A percentile compares a stretch with the other conserved stretches of the same genome.
Evolutionary conservation across 2,797 vertebrate genomes (phyloP).

Genomic region (Synanceia verrucosa): DNA sequence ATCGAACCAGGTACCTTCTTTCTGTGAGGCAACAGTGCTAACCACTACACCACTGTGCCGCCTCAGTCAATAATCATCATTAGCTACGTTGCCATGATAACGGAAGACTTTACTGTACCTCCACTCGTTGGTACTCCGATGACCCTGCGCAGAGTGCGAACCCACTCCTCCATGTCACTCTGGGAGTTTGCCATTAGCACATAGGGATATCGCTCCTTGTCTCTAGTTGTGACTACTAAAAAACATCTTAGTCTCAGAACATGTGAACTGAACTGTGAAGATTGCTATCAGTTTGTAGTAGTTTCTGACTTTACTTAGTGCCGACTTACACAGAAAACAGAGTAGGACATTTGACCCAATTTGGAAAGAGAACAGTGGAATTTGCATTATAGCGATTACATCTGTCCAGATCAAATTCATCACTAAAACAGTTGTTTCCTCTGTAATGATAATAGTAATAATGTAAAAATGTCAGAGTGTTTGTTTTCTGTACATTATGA

Average conservation of each 20-base stretch:
- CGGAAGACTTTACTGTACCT: slow-evolving; percentile 79
- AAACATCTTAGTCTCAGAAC: neutral
- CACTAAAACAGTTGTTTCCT: no score
- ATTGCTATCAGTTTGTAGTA: neutral
- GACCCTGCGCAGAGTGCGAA: slow-evolving; percentile 87
- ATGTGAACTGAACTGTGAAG: neutral
- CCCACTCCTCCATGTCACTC: slow-evolving; percentile 96
- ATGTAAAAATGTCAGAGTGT: no score
- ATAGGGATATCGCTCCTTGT: slow-evolving; percentile 85
- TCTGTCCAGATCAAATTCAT: no score
- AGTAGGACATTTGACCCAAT: neutral
- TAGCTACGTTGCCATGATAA: neutral
- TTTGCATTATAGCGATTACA: no score
- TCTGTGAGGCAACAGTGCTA: no score
- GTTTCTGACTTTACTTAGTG: neutral
- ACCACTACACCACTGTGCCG: no score
- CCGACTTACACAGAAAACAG: neutral
- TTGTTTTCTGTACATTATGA: neutral
- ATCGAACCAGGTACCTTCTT: no score
- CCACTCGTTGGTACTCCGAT: slow-evolving; percentile 84
- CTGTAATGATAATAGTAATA: no score
- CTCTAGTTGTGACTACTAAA: slow-evolving; percentile 66
- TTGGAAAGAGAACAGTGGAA: neutral
- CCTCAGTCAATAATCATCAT: no score
- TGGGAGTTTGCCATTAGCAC: slow-evolving; percentile 94